Evolutionary conservation across 2,797 vertebrate genomes (phyloP), one percentile per base, ranked within the genome.

Genomic region (Esox lucius): DNA sequence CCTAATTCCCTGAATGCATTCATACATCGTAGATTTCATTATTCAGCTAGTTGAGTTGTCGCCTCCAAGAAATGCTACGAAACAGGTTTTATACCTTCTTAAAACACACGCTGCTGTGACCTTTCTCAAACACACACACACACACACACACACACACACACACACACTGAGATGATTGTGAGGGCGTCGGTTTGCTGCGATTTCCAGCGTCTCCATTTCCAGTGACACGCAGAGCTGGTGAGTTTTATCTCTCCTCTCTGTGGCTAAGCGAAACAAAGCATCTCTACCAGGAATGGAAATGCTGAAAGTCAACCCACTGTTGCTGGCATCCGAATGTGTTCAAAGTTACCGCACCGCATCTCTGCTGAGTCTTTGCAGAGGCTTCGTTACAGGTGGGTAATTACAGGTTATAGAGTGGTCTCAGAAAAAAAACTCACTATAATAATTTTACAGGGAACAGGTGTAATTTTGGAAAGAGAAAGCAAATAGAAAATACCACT

Each of bases 131-230:
- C 9, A 46, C 42, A 46, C 12, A 4, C 22, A 59, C 3, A 73
- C 22, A 13, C 59, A 72, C 6, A 19, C 56, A 3, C 59, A 15
- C 62, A 77, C 79, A 76, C 24, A 4, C 59, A 78, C 78, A 73
- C 22, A 13, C 59, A 72, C 5, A 19, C 59, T 39, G 56, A 28
- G 68, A 8, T 70, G 72, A 78, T 80, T 84, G 70, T 73, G 86
- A 87, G 79, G 87, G 88, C 85, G 88, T 89, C 67, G 49, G 66
- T 78, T 81, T 80, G 84, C 77, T 76, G 70, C 78, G 70, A 73
- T 90, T 90, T 85, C 86, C 88, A 88, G 79, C 78, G 75, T 84
- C 84, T 62, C 68, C 80, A 78, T 90, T 90, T 91, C 84, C 86
- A 84, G 83, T 91, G 84, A 88, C 86, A 86, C 74, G 48, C 74